Conservation (phyloP, 2,797 vertebrate species). For the Clarias fuscus region DNA sequence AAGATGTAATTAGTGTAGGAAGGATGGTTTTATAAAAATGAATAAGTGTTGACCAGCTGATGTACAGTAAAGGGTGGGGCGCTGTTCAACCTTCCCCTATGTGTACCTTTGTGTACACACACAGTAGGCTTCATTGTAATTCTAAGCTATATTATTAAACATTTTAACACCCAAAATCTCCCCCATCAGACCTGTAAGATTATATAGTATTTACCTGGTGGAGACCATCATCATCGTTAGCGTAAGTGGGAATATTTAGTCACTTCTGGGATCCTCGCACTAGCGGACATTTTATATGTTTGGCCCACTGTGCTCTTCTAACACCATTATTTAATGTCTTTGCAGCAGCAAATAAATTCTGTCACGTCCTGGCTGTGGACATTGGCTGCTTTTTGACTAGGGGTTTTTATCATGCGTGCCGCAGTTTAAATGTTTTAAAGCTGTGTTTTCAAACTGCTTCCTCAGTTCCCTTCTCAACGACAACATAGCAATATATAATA, state of each 20-base stretch:
- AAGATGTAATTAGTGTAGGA: not conserved
- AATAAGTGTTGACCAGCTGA: not conserved
- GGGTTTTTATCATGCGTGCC: constrained; percentile 10
- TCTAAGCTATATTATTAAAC: not conserved
- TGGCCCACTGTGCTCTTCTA: constrained; percentile 24
- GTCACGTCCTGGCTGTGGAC: constrained; percentile 27
- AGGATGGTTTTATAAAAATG: not conserved
- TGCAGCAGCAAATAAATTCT: constrained; percentile 35
- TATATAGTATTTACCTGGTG: constrained; percentile 8
- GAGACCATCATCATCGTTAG: constrained; percentile 1
- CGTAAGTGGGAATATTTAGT: constrained; percentile 28
- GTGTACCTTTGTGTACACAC: not conserved
- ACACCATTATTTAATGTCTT: constrained; percentile 41
- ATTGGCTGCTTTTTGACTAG: constrained; percentile 10
- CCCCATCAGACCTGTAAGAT: not conserved
- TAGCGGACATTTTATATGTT: constrained; percentile 19
- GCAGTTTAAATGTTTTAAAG: constrained; percentile 7
- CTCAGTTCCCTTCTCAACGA: not conserved
- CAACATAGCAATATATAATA: not conserved
- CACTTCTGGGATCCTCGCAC: constrained; percentile 4
- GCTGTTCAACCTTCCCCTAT: not conserved
- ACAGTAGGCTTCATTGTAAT: too few relatives aligned
- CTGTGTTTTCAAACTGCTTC: not conserved
- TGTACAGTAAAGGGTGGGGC: not conserved
- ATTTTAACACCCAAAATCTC: not conserved